Conservation (phyloP, 2,888 invertebrate genomes). For the Conomelus anceps region DNA sequence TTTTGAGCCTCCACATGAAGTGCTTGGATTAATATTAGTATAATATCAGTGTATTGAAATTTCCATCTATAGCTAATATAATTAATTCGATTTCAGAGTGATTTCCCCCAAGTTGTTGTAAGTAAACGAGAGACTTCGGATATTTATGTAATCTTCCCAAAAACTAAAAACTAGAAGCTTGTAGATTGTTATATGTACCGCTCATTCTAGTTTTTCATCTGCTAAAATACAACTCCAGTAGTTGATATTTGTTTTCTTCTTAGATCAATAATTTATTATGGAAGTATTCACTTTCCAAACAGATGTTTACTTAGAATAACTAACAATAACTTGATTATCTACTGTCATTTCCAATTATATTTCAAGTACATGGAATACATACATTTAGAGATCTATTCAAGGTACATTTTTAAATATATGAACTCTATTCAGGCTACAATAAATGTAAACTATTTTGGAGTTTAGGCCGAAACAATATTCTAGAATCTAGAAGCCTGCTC, state of each 20-base stretch:
- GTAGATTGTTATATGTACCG: neutral
- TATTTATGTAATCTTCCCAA: neutral
- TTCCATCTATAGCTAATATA: neutral
- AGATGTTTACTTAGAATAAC: neutral
- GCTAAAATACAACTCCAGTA: neutral
- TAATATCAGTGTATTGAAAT: too few species aligned
- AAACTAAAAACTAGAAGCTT: neutral
- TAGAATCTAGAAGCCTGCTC: too few species aligned
- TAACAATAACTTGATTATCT: neutral
- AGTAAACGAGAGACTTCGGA: slow-evolving; percentile 9
- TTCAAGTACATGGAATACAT: neutral
- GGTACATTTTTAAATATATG: neutral
- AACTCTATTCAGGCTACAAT: too few species aligned
- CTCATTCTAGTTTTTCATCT: neutral
- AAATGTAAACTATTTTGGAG: too few species aligned
- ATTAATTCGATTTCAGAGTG: slow-evolving; percentile 24
- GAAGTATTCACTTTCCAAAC: too few species aligned
- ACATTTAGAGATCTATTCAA: neutral
- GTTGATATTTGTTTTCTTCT: neutral
- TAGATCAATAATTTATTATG: neutral
- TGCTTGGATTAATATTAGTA: too few species aligned
- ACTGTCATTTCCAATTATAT: neutral
- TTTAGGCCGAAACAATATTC: too few species aligned
- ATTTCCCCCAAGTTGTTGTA: slow-evolving; percentile 21
- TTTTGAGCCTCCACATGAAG: too few species aligned